Base-by-base conservation (phyloP, 2,113 vertebrate genomes). In the Chascanopsetta lugubris region DNA sequence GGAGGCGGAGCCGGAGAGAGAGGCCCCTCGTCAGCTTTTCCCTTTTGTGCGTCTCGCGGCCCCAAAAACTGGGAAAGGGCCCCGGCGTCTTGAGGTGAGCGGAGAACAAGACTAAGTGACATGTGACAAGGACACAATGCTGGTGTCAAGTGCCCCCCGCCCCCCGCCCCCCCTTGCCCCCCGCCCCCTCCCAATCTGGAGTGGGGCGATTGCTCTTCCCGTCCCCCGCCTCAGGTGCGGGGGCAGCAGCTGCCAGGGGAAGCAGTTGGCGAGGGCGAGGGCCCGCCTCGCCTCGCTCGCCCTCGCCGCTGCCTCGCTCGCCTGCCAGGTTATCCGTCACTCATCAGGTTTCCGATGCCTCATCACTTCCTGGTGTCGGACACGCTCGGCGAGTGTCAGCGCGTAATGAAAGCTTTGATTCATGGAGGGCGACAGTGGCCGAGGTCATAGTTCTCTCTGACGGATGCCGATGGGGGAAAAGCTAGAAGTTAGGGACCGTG, bases 81-180 rank as follows among this genome's bases (percentile, higher is more conserved):
- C 72, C 73, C 65, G n/a, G n/a, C n/a, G 83, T 84, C 83, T 80
- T 74, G 81, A 89, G 87, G 80, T 72, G 80, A 79, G 55, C 42
- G 55, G 78, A 86, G 88, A 90, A 88, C 83, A 88, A 87, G 83
- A 84, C 79, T 89, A 85, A 90, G 83, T 88, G 91, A 91, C 90
- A 87, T 87, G 83, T 88, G 89, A 90, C 89, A 90, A 88, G 89
- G 82, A 90, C 86, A 86, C 86, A 89, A 89, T 86, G 82, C 87
- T 84, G 24, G 74, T 77, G 85, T 74, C 59, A 80, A 84, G 83
- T 61, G 70, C 71, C 75, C 82, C 84, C 84, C n/a, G n/a, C n/a
- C n/a, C n/a, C n/a, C n/a, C n/a, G n/a, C n/a, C n/a, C n/a, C n/a
- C n/a, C n/a, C n/a, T n/a, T n/a, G n/a, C n/a, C n/a, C n/a, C n/a